These are phyloP conservation scores for Artemisiospiza belli DNA, from an alignment of 2,113 vertebrate species.

Conservation along the genomic window DNA sequence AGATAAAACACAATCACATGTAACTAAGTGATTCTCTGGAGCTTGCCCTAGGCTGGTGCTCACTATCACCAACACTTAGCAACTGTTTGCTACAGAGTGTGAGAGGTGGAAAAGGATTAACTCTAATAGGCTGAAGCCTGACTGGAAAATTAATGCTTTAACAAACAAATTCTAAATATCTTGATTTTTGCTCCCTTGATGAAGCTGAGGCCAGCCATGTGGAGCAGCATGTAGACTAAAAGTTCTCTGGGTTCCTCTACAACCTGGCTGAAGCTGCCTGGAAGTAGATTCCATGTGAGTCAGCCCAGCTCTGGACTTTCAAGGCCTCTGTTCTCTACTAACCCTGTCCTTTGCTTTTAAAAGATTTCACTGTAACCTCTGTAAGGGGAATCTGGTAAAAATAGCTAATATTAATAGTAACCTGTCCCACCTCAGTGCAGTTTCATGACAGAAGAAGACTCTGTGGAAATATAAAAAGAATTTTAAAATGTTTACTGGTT, in stretches of 20 bases:
- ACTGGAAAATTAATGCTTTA: neutral
- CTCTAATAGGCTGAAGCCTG: neutral
- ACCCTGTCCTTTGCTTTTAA: neutral
- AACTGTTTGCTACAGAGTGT: neutral
- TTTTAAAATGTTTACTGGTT: neutral
- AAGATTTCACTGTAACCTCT: neutral
- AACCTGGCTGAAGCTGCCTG: neutral
- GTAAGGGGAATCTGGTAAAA: neutral
- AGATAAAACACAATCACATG: neutral
- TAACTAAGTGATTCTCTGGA: constrained; percentile 4
- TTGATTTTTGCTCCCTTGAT: neutral
- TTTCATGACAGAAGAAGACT: neutral
- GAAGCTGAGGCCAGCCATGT: neutral
- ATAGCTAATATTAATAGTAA: neutral
- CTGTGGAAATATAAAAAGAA: neutral
- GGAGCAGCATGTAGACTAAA: neutral
- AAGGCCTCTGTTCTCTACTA: neutral
- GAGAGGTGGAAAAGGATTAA: neutral
- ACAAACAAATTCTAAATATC: neutral
- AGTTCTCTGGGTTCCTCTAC: neutral
- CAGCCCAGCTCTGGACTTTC: neutral
- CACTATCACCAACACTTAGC: neutral
- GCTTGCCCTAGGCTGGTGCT: neutral
- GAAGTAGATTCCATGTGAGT: neutral
- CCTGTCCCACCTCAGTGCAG: neutral